phyloP scores from a whole-genome alignment of 2,888 invertebrate genomes.

The Nysson spinosus region DNA sequence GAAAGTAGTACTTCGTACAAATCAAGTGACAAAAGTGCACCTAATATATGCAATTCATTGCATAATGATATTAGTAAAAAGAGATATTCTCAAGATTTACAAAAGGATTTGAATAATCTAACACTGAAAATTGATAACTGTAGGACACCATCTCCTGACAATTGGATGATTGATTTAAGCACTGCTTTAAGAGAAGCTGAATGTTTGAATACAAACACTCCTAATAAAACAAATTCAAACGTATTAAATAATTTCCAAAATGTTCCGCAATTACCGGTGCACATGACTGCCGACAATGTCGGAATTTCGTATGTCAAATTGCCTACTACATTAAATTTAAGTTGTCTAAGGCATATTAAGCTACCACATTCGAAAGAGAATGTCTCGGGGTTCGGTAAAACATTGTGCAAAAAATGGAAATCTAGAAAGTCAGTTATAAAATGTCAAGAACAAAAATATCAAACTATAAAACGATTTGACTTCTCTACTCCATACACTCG shows the following conservation, averaged over 20 bases:
- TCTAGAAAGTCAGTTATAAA: conserved; percentile 49
- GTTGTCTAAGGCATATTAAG: conserved; percentile 34
- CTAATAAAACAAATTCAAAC: conserved; percentile 16
- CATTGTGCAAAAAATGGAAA: conserved; percentile 76
- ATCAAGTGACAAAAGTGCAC: conserved; percentile 29
- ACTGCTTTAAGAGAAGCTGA: conserved; percentile 64
- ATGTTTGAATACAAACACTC: conserved; percentile 8
- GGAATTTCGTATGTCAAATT: conserved; percentile 14
- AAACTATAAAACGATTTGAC: conserved; percentile 76
- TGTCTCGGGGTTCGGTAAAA: conserved; percentile 79
- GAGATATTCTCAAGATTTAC: conserved; percentile 8
- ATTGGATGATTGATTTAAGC: conserved; percentile 77
- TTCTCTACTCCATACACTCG: conserved; percentile 80
- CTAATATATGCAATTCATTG: conserved; percentile 12
- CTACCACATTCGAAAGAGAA: conserved; percentile 61
- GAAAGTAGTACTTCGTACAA: conserved; percentile 18
- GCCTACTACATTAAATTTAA: conserved; percentile 52
- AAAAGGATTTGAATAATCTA: conserved; percentile 3
- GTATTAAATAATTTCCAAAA: conserved; percentile 1
- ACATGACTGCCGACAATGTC: neutral
- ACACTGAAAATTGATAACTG: conserved; percentile 15
- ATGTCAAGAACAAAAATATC: conserved; percentile 11
- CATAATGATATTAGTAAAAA: neutral
- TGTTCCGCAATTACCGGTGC: conserved; percentile 11
- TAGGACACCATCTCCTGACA: conserved; percentile 46